Evolutionary conservation across 2,113 vertebrate genomes (phyloP).

Genomic region (Macroglossus sobrinus): DNA sequence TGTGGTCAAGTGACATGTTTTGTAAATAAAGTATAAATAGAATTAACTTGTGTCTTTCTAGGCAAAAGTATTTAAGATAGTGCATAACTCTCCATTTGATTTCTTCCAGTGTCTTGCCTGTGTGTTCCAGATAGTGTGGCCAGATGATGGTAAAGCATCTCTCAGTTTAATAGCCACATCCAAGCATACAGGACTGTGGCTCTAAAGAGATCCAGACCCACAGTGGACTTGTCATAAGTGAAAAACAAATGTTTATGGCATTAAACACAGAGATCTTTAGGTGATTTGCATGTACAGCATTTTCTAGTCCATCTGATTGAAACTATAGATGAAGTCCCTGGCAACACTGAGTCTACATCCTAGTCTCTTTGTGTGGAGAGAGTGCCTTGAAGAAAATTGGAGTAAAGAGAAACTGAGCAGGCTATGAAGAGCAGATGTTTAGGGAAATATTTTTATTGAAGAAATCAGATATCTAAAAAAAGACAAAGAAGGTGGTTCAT

Average conservation of each 20-base stretch:
- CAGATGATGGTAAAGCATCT: accelerated
- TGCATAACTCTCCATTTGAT: not conserved
- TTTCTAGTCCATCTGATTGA: not conserved
- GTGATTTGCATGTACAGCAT: not conserved
- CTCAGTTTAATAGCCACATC: not conserved
- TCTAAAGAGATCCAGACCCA: not conserved
- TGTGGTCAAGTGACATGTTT: accelerated
- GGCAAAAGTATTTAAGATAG: not conserved
- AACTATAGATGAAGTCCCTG: too few species aligned
- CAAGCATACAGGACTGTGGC: not conserved
- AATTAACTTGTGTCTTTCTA: not conserved
- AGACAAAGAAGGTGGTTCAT: not conserved
- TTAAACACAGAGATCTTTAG: not conserved
- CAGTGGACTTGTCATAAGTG: not conserved
- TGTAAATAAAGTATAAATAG: not conserved
- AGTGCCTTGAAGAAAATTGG: not conserved
- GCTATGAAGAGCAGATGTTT: not conserved
- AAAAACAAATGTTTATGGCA: not conserved
- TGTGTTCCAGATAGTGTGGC: not conserved
- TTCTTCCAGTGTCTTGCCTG: not conserved
- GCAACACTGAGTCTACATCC: accelerated
- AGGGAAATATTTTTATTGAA: not conserved
- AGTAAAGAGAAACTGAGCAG: not conserved
- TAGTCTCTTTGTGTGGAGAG: not conserved
- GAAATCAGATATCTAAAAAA: not conserved